phyloP scores from a whole-genome alignment of 2,797 vertebrate genomes.

The Pampus argenteus region DNA sequence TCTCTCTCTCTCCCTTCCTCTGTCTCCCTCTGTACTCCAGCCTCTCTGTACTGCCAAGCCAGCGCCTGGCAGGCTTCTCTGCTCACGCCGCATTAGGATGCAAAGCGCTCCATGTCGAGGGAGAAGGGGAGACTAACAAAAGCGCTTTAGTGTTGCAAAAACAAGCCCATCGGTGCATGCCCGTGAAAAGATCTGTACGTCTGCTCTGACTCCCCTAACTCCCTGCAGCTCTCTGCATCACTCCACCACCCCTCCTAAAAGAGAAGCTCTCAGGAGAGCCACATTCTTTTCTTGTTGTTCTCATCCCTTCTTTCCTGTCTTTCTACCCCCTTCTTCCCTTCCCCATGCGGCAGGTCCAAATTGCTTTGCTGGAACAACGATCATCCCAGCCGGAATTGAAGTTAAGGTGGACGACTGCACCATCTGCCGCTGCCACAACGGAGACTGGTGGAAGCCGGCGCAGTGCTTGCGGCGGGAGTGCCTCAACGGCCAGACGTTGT shows the following conservation, averaged over 20 bases:
- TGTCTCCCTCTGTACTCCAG: constrained; percentile 71
- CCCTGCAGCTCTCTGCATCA: constrained; percentile 74
- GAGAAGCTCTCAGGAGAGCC: constrained; percentile 73
- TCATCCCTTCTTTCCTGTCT: constrained; percentile 63
- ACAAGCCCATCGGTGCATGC: constrained; percentile 85
- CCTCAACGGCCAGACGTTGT: constrained; percentile 94
- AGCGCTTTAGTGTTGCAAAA: constrained; percentile 87
- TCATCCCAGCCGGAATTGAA: constrained; percentile 98
- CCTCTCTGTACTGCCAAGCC: constrained; percentile 78
- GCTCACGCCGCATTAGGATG: constrained; percentile 83
- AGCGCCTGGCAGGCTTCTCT: constrained; percentile 78
- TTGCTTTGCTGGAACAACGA: constrained; percentile 99
- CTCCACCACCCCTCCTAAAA: constrained; percentile 70
- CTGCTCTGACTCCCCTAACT: constrained; percentile 80
- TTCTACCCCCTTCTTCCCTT: constrained; percentile 29
- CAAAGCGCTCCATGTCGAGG: constrained; percentile 82
- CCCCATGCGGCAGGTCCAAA: constrained; percentile 93
- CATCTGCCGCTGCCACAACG: constrained; percentile 99
- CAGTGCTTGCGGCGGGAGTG: constrained; percentile 98
- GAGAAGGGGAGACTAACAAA: constrained; percentile 85
- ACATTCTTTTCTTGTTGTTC: constrained; percentile 72
- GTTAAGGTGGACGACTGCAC: constrained; percentile 99
- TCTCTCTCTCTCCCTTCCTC: constrained; percentile 61
- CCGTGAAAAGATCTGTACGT: constrained; percentile 85
- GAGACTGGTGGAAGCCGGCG: constrained; percentile 99